A percentile compares a stretch with the other conserved stretches of the same genome.
Conservation (phyloP, 2,113 vertebrate species). For the Cheirogaleus medius region DNA sequence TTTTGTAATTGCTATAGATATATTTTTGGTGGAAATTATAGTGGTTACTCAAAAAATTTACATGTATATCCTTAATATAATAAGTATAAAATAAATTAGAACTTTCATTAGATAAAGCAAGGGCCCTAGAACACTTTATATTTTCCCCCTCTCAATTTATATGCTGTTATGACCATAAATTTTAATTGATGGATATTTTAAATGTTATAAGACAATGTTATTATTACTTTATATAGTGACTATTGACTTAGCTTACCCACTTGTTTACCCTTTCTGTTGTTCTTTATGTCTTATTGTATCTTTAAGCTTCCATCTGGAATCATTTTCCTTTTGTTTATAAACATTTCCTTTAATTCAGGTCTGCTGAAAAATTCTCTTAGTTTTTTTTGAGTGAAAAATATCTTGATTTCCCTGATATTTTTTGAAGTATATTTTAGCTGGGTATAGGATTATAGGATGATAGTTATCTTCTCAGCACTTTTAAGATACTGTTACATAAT, state of each 20-base stretch:
- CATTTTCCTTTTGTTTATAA: not conserved
- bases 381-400: constrained; percentile 4
- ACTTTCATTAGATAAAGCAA: constrained; percentile 2
- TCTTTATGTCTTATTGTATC: not conserved
- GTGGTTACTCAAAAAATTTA: constrained; percentile 4
- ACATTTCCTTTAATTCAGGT: not conserved
- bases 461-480: not conserved
- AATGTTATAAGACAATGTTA: not conserved
- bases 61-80: not conserved
- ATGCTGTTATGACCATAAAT: not conserved
- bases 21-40: constrained; percentile 10
- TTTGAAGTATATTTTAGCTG: constrained; percentile 49
- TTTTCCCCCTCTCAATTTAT: not conserved
- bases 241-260: not conserved
- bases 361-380: not conserved
- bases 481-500: not conserved
- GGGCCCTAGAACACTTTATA: not conserved
- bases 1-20: not conserved
- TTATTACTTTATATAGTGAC: not conserved
- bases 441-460: constrained; percentile 3
- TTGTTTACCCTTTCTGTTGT: not conserved
- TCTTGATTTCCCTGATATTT: not conserved
- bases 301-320: not conserved
- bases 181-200: constrained; percentile 34
- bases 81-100: not conserved